A percentile compares a stretch with the other conserved stretches of the same genome.
Conservation (phyloP, 2,113 vertebrate species). For the Psittacara wagleri region DNA sequence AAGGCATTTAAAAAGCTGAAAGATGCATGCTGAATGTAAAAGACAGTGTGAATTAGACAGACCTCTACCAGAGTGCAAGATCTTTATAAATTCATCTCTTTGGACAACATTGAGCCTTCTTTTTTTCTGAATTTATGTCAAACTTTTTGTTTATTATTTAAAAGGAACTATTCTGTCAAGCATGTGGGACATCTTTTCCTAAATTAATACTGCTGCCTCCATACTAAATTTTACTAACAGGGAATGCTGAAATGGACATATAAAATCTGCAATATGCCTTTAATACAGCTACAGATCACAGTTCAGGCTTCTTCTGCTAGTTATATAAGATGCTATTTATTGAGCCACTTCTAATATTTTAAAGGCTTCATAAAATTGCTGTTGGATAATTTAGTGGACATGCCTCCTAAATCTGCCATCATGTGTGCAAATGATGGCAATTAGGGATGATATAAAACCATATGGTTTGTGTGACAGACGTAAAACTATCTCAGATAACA, state of each 20-base stretch:
- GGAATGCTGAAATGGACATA: not conserved
- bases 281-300: not conserved
- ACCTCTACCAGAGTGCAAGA: not conserved
- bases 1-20: not conserved
- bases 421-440: not conserved
- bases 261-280: not conserved
- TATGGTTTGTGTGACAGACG: not conserved
- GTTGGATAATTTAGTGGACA: not conserved
- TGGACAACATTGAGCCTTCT: not conserved
- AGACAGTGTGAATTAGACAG: not conserved
- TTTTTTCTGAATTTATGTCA: not conserved
- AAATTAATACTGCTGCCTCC: not conserved
- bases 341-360: not conserved
- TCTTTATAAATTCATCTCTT: not conserved
- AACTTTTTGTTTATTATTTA: not conserved
- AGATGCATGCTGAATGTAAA: conserved; percentile 14
- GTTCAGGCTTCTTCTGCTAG: not conserved
- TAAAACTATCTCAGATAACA: not conserved
- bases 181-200: not conserved
- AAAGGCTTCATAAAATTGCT: not conserved
- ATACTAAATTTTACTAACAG: not conserved
- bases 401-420: not conserved
- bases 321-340: not conserved
- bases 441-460: not conserved
- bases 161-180: not conserved